Evolutionary conservation across 2,113 vertebrate genomes (phyloP).

Genomic region (Boleophthalmus pectinirostris): DNA sequence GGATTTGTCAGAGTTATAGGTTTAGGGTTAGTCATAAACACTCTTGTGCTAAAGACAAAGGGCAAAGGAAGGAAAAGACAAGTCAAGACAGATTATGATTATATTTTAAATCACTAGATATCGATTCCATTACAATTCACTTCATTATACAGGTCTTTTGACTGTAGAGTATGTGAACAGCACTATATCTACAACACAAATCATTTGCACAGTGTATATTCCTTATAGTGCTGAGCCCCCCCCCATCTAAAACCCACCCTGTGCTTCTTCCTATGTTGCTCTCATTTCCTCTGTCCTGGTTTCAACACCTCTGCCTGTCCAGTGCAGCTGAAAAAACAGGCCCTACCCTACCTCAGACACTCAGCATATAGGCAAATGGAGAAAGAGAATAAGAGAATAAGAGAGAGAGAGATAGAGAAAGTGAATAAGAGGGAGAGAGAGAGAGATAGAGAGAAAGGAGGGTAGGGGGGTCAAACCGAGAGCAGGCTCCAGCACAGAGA

Average conservation of each 20-base stretch:
- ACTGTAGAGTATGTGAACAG: no score
- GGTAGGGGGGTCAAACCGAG: conserved; percentile 24
- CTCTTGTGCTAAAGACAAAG: not conserved
- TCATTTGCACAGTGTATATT: not conserved
- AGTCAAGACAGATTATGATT: not conserved
- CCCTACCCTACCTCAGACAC: conserved; percentile 68
- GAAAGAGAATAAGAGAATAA: not conserved
- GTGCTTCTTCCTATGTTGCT: conserved; percentile 32
- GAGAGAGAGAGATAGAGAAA: conserved; percentile 9
- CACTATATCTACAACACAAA: not conserved
- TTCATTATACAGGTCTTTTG: no score
- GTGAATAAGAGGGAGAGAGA: conserved; percentile 2
- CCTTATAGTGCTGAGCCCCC: conserved; percentile 24
- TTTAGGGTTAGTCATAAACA: not conserved
- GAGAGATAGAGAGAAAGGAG: not conserved
- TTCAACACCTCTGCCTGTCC: conserved; percentile 31
- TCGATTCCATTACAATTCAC: no score
- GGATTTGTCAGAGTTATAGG: not conserved
- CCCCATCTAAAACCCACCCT: conserved; percentile 18
- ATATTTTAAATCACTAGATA: not conserved
- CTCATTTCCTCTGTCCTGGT: conserved; percentile 33
- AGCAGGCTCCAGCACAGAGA: conserved; percentile 21
- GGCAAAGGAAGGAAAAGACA: not conserved
- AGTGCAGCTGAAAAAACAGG: conserved; percentile 77
- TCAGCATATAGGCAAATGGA: conserved; percentile 62